Evolutionary conservation across 2,797 vertebrate species (phyloP), one percentile per base, ranked within the genome.

Genomic region (Sebastes melanostomus): DNA sequence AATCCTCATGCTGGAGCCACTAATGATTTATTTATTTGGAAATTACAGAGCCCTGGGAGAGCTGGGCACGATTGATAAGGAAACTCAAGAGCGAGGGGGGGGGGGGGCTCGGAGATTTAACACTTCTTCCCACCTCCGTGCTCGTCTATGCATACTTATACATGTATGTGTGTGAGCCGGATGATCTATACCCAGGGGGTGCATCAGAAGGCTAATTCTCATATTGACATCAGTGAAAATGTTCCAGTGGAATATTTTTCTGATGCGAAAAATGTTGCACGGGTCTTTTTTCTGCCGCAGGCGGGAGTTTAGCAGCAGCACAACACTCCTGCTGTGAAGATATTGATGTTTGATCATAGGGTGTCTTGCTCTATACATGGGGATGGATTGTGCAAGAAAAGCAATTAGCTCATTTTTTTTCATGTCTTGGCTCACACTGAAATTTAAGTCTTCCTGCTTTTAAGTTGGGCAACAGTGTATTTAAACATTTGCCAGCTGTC

Each of bases 21-120:
- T 93, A 91, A 91, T 95, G 90, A 93, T 92, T 94, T 94, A 94
- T 94, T 94, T 93, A 94, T 94, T 93, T 93, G 84, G 77, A 93
- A 95, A 94, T 91, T 88, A 91, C 86, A 87, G 90, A 88, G 80
- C 76, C 70, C 75, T 87, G 88, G 82, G 91, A 93, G 91, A 87
- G 84, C 89, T 93, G 90, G 87, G 83, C 81, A 82, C 66, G 58
- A 91, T 90, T 93, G 91, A 94, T 94, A 92, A 94, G 30, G 58
- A 74, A 83, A 84, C 77, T 77, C 61, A 70, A 80, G 78, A 84
- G 81, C 1, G 60, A 60, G 60, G 62, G 67, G 55, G 2, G 25
- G 25, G 34, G 65, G 70, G 38, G 72, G 30, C 42, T 54, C 29
- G 4, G 69, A 76, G 72, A 85, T 81, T 82, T 66, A 78, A 65